These are phyloP conservation scores for Sebastes fasciatus DNA, from an alignment of 2,113 vertebrate species.

Conservation along the genomic window DNA sequence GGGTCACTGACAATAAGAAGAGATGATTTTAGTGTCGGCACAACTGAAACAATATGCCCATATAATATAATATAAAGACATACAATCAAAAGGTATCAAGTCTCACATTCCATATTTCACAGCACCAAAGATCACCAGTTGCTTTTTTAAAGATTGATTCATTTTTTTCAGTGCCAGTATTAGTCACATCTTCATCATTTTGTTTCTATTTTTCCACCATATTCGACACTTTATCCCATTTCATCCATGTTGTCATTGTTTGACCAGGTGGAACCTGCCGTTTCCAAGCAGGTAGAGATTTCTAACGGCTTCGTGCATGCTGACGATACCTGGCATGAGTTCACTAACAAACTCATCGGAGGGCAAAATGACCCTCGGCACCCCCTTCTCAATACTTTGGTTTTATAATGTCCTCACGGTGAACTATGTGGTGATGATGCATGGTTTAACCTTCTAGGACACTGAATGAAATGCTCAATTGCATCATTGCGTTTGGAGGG, in stretches of 20 bases:
- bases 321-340: constrained; percentile 52
- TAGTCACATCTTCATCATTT: neutral
- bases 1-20: constrained; percentile 27
- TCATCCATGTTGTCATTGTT: constrained; percentile 54
- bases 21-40: neutral
- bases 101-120: neutral
- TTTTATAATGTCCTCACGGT: neutral
- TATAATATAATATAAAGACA: too few relatives aligned
- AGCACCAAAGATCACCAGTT: neutral
- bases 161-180: neutral
- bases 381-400: neutral
- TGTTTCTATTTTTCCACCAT: constrained; percentile 10
- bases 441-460: constrained; percentile 26
- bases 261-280: constrained; percentile 70
- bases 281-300: constrained; percentile 79
- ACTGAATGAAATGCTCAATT: neutral
- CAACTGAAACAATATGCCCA: neutral
- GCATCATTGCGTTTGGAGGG: neutral
- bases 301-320: constrained; percentile 56
- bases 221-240: constrained; percentile 25
- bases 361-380: neutral
- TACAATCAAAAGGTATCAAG: neutral
- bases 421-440: constrained; percentile 24
- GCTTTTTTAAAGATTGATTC: neutral
- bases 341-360: constrained; percentile 52